phyloP scores from a whole-genome alignment of 2,113 vertebrate genomes.

The Otolemur garnettii region DNA sequence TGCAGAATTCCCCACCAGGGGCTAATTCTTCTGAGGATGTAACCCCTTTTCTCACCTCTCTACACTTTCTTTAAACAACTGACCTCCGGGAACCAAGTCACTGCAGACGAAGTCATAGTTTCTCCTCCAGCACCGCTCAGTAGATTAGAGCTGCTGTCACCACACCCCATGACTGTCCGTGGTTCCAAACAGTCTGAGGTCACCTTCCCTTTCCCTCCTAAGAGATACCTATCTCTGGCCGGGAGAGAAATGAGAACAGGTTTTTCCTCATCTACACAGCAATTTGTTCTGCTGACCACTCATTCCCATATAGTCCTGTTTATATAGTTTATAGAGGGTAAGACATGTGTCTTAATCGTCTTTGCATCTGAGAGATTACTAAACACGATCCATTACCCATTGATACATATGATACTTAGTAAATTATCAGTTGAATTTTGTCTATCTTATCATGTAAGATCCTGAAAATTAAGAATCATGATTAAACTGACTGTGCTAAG shows the following conservation, averaged over 20 bases:
- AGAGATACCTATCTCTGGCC: background rate
- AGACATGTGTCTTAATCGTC: background rate
- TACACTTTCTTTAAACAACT: background rate
- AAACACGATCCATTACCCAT: background rate
- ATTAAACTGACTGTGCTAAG: slow-evolving; percentile 11
- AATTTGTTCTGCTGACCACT: background rate
- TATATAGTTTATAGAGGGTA: background rate
- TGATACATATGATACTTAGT: background rate
- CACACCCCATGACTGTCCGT: background rate
- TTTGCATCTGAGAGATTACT: background rate
- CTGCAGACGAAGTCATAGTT: background rate
- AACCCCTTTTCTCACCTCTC: background rate
- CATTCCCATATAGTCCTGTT: background rate
- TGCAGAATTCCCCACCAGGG: background rate
- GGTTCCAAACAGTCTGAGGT: background rate
- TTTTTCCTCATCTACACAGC: background rate
- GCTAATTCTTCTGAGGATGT: background rate
- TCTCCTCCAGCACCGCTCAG: background rate
- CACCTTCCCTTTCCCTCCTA: background rate
- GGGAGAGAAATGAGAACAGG: background rate
- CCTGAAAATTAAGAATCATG: background rate
- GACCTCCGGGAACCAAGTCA: background rate
- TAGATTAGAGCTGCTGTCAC: background rate
- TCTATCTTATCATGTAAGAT: background rate
- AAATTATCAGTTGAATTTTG: background rate